Evolutionary conservation across 2,888 invertebrate genomes (phyloP).

Genomic region (Coronaproctus castanopsis): DNA sequence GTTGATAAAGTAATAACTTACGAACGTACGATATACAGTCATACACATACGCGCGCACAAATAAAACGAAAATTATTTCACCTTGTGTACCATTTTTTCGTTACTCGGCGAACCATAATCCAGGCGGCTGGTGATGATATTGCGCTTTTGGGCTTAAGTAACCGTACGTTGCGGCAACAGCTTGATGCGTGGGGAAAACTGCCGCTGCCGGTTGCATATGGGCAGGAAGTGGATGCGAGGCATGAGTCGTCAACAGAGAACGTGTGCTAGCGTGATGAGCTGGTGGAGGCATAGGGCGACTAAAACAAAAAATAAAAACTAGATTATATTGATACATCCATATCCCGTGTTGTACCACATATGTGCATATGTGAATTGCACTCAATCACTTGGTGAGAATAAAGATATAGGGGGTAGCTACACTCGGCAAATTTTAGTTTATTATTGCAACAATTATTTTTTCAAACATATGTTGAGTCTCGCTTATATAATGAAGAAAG

Average conservation of each 20-base stretch:
- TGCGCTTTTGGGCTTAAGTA: conserved; percentile 50
- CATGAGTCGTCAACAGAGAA: conserved; percentile 40
- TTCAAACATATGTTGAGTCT: too few species aligned
- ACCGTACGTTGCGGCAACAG: conserved; percentile 38
- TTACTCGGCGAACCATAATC: conserved; percentile 58
- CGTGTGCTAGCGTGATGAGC: conserved; percentile 63
- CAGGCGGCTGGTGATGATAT: conserved; percentile 40
- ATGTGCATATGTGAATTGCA: background rate
- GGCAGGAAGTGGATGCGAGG: conserved; percentile 52
- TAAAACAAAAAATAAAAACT: conserved; percentile 16
- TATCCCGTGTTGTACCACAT: background rate
- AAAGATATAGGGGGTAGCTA: too few species aligned
- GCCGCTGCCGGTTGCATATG: conserved; percentile 43
- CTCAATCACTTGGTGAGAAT: background rate
- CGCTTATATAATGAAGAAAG: too few species aligned
- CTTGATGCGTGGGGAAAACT: conserved; percentile 41
- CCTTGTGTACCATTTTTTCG: too few species aligned
- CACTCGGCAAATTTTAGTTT: too few species aligned
- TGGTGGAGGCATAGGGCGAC: conserved; percentile 48
- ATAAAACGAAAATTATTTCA: too few species aligned
- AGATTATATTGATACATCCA: background rate
- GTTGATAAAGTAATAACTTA: too few species aligned
- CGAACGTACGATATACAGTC: too few species aligned
- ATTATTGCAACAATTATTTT: too few species aligned
- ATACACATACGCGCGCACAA: too few species aligned